A percentile compares a stretch with the other conserved stretches of the same genome.
Evolutionary conservation across 2,113 vertebrate species (phyloP).

Genomic region (Chaenogobius annularis): DNA sequence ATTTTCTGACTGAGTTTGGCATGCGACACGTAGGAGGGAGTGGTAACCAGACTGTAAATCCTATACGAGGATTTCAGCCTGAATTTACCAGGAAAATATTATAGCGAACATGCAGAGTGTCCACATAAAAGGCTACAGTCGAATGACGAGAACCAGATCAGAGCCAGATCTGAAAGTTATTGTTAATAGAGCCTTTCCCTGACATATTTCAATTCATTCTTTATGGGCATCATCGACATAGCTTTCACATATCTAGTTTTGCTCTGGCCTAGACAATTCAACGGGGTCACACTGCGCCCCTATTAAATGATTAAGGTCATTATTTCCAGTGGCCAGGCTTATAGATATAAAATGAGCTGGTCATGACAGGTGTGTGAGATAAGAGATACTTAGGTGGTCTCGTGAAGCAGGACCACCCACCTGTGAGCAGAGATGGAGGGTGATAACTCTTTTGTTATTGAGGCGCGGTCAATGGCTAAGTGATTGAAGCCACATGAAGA

Average conservation of each 20-base stretch:
- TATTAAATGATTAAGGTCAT: conserved; percentile 30
- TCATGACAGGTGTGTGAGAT: conserved; percentile 52
- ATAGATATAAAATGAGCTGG: conserved; percentile 33
- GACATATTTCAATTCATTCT: neutral
- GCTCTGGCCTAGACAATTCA: neutral
- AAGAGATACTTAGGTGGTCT: conserved; percentile 51
- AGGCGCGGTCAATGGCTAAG: conserved; percentile 46
- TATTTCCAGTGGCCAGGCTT: conserved; percentile 46
- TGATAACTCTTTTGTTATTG: conserved; percentile 57
- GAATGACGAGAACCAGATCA: too few species aligned
- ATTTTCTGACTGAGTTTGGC: too few species aligned
- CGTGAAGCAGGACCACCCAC: conserved; percentile 38
- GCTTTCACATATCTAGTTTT: neutral
- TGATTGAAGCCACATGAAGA: conserved; percentile 36
- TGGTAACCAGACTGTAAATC: too few species aligned
- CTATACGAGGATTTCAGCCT: too few species aligned
- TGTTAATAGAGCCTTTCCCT: neutral
- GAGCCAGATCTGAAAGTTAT: neutral
- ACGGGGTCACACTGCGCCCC: neutral
- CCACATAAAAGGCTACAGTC: too few species aligned
- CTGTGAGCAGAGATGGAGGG: conserved; percentile 38
- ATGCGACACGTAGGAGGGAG: too few species aligned
- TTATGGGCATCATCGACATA: neutral
- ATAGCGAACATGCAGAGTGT: too few species aligned
- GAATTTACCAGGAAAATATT: too few species aligned